Conservation (phyloP, 2,113 vertebrate species). For the Globicephala melas region DNA sequence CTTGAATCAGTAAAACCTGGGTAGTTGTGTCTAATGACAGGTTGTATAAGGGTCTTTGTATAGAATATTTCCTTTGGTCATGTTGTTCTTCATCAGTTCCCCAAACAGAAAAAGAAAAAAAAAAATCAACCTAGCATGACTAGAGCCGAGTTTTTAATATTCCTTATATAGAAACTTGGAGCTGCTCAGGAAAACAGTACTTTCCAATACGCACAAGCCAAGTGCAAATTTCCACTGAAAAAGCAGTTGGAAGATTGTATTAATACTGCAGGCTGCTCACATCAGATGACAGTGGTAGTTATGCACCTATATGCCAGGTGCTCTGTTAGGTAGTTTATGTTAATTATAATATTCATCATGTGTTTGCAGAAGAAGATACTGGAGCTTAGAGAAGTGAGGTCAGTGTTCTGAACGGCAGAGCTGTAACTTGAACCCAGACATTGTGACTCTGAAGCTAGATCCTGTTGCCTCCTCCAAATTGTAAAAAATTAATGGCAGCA, state of each 20-base stretch:
- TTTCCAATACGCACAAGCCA: background rate
- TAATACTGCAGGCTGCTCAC: background rate
- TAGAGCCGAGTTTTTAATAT: background rate
- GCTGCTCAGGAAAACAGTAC: background rate
- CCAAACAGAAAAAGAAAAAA: background rate
- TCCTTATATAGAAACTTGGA: background rate
- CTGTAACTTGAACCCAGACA: background rate
- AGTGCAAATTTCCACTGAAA: background rate
- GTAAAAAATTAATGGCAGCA: background rate
- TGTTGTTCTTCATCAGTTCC: slow-evolving; percentile 17
- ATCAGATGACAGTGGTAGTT: background rate
- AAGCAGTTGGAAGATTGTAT: background rate
- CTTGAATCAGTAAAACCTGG: slow-evolving; percentile 25
- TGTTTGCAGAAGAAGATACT: background rate
- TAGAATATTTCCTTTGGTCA: slow-evolving; percentile 36
- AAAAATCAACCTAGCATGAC: background rate
- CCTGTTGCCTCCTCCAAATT: background rate
- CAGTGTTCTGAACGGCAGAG: background rate
- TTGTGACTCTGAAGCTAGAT: background rate
- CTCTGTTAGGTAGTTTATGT: background rate
- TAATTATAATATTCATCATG: background rate
- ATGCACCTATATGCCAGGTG: background rate
- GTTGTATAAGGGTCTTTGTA: slow-evolving; percentile 1
- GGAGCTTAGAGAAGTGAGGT: background rate
- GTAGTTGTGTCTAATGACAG: slow-evolving; percentile 5